A percentile compares a stretch with the other conserved stretches of the same genome.
Conservation (phyloP, 2,888 invertebrate genomes). For the Escarpia spicata region DNA sequence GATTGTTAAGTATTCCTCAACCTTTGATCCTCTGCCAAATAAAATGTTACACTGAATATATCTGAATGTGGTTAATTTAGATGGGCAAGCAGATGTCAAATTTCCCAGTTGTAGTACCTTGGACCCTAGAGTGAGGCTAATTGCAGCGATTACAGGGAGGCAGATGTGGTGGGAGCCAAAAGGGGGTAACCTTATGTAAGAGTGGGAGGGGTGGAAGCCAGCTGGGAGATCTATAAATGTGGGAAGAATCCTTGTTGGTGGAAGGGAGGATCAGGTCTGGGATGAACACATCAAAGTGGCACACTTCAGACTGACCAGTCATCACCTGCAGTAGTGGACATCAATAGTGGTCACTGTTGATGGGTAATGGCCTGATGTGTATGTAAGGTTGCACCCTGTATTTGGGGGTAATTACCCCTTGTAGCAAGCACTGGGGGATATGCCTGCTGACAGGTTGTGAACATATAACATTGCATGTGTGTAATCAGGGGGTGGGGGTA, state of each 20-base stretch:
- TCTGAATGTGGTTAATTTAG: not conserved
- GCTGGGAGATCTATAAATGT: slow-evolving; percentile 5
- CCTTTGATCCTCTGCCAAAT: not conserved
- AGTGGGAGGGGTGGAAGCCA: not conserved
- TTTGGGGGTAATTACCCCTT: not conserved
- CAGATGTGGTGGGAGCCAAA: not conserved
- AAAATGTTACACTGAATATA: not conserved
- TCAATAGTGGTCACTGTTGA: not conserved
- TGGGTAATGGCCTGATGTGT: not conserved
- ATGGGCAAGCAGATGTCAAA: not conserved
- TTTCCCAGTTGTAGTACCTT: not conserved
- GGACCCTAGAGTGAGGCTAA: slow-evolving; percentile 16
- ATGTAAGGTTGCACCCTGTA: not conserved
- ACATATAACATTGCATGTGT: slow-evolving; percentile 13
- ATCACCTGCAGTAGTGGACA: not conserved
- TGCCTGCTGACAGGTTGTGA: not conserved
- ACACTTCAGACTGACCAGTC: not conserved
- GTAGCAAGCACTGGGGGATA: not conserved
- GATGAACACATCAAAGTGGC: not conserved
- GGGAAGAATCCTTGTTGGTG: not conserved
- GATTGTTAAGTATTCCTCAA: not conserved
- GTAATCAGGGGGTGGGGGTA: not conserved
- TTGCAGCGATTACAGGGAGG: not conserved
- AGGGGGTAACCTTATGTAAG: not conserved
- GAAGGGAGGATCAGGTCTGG: not conserved